These are phyloP conservation scores for Argentina silus DNA, from an alignment of 2,797 vertebrate species.

Conservation along the genomic window DNA sequence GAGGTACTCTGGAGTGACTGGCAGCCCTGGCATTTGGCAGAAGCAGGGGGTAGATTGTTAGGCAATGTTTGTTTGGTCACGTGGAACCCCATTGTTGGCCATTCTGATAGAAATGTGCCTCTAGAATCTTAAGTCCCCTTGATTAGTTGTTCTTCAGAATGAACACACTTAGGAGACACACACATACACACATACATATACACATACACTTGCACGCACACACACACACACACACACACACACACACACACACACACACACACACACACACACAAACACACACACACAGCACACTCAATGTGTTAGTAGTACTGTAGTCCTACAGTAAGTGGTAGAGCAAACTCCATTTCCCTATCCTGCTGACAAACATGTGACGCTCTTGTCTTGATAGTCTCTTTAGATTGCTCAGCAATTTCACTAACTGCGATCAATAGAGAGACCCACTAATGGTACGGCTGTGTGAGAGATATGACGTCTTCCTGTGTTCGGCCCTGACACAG, in stretches of 20 bases:
- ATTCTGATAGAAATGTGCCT: conserved; percentile 12
- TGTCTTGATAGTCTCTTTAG: conserved; percentile 50
- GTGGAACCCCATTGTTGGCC: conserved; percentile 26
- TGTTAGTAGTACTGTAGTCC: conserved; percentile 21
- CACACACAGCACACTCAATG: neutral
- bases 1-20: conserved; percentile 56
- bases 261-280: conserved; percentile 5
- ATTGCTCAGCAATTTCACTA: conserved; percentile 66
- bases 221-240: conserved; percentile 21
- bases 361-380: conserved; percentile 51
- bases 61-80: conserved; percentile 33
- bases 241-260: conserved; percentile 25
- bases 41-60: conserved; percentile 41
- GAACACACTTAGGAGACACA: conserved; percentile 24
- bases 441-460: conserved; percentile 72
- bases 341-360: conserved; percentile 39
- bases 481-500: conserved; percentile 65
- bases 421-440: conserved; percentile 68
- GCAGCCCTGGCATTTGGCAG: conserved; percentile 62
- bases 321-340: conserved; percentile 19
- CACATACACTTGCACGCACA: conserved; percentile 4
- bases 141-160: conserved; percentile 26
- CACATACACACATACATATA: conserved; percentile 4
- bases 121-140: conserved; percentile 12
- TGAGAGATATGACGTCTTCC: conserved; percentile 55